Percentiles rank a stretch among this genome's conserved stretches.
phyloP scores from a whole-genome alignment of 2,797 vertebrate species.

The Cephalopachus bancanus region DNA sequence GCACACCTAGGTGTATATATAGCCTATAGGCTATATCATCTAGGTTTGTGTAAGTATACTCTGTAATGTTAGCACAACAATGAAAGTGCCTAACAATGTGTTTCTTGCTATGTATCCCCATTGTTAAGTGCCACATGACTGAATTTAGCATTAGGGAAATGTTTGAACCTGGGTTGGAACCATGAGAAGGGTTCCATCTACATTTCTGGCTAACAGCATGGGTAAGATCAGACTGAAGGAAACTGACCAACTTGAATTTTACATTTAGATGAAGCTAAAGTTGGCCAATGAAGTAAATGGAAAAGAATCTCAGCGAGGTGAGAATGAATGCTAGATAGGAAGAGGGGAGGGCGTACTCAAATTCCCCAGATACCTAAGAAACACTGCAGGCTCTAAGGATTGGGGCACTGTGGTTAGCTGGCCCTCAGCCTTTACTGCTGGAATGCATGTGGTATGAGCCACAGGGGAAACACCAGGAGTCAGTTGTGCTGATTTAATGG shows the following conservation, averaged over 20 bases:
- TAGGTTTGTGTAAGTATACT: not conserved
- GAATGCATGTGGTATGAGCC: not conserved
- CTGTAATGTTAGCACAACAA: not conserved
- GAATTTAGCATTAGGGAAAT: not conserved
- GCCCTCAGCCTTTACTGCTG: not conserved
- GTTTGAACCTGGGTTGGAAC: not conserved
- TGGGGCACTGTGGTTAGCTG: fast-evolving
- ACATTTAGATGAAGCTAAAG: not conserved
- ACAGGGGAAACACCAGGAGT: fast-evolving
- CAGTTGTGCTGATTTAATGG: too few species aligned
- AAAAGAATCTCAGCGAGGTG: not conserved
- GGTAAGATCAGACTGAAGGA: not conserved
- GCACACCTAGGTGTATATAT: not conserved
- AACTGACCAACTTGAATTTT: not conserved
- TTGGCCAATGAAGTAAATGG: not conserved
- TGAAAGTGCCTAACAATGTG: not conserved
- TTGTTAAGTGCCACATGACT: not conserved
- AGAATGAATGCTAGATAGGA: not conserved
- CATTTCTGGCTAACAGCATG: not conserved
- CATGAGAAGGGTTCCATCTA: not conserved
- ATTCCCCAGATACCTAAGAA: not conserved
- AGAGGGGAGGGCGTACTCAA: not conserved
- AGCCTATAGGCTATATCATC: not conserved
- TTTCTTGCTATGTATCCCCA: not conserved
- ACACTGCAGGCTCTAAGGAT: not conserved